These are phyloP conservation scores for Meriones psammophilus DNA, from an alignment of 2,797 vertebrate species.

Conservation along the genomic window DNA sequence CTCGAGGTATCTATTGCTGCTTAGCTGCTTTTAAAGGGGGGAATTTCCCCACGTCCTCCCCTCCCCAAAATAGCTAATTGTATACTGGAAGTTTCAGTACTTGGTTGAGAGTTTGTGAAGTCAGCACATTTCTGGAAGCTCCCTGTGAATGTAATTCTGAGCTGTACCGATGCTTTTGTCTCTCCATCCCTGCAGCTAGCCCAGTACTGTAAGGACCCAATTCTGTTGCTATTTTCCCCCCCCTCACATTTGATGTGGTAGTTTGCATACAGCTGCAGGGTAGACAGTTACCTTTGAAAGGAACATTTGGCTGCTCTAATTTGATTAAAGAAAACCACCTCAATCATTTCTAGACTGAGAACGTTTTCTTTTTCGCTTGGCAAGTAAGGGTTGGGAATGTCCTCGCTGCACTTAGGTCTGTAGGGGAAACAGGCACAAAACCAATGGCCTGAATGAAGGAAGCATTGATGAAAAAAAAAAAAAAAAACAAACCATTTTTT, in stretches of 20 bases:
- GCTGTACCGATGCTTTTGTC: constrained; percentile 88
- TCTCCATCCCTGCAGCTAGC: constrained; percentile 87
- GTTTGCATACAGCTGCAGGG: constrained; percentile 94
- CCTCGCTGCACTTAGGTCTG: constrained; percentile 87
- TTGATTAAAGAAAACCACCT: constrained; percentile 93
- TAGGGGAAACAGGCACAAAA: constrained; percentile 85
- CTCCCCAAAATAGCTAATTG: constrained; percentile 86
- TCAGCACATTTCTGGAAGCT: constrained; percentile 87
- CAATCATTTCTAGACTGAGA: constrained; percentile 92
- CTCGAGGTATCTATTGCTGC: constrained; percentile 86
- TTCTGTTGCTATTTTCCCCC: constrained; percentile 87
- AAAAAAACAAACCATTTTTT: too few relatives aligned
- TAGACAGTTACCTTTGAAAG: constrained; percentile 94
- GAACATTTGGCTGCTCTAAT: constrained; percentile 93
- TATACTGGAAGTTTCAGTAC: constrained; percentile 86
- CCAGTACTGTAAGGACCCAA: constrained; percentile 88
- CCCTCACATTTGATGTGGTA: constrained; percentile 90
- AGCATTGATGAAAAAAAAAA: constrained; percentile 70
- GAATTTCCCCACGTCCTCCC: constrained; percentile 80
- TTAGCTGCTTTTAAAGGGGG: constrained; percentile 82
- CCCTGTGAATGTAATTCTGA: constrained; percentile 85
- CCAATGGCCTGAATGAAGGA: constrained; percentile 77
- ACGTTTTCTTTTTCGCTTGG: constrained; percentile 91
- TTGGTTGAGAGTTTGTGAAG: constrained; percentile 86
- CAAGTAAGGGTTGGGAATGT: constrained; percentile 90